These are phyloP conservation scores for Euthynnus affinis DNA, from an alignment of 2,797 vertebrate genomes.

Conservation along the genomic window DNA sequence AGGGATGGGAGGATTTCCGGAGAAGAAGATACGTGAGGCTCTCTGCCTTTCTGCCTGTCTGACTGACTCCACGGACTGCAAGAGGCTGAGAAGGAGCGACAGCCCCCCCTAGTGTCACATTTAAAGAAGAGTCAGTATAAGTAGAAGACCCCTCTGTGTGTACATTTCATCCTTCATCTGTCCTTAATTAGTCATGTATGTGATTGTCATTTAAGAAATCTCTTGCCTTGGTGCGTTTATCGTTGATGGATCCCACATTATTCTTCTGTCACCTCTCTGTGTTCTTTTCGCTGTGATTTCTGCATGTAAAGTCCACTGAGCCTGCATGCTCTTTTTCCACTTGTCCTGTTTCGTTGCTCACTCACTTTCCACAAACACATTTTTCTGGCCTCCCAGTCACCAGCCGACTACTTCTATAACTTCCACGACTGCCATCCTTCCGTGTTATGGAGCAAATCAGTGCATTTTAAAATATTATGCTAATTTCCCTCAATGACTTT, in stretches of 20 bases:
- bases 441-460: slow-evolving; percentile 26
- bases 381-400: slow-evolving; percentile 38
- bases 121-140: slow-evolving; percentile 13
- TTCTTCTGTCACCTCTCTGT: background rate
- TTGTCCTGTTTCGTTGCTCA: slow-evolving; percentile 26
- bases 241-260: slow-evolving; percentile 7
- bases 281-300: background rate
- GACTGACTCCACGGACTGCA: background rate
- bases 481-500: slow-evolving; percentile 44
- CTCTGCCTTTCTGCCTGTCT: background rate
- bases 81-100: slow-evolving; percentile 68
- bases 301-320: slow-evolving; percentile 4
- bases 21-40: slow-evolving; percentile 47
- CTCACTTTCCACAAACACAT: slow-evolving; percentile 27
- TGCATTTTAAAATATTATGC: slow-evolving; percentile 47
- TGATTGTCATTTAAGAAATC: background rate
- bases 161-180: slow-evolving; percentile 10
- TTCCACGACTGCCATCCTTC: slow-evolving; percentile 8
- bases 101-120: slow-evolving; percentile 77
- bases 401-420: slow-evolving; percentile 7
- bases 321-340: slow-evolving; percentile 7
- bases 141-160: background rate
- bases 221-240: slow-evolving; percentile 4
- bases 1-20: slow-evolving; percentile 75
- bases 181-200: slow-evolving; percentile 28